These are phyloP conservation scores for Sebastes alutus DNA, from an alignment of 2,797 vertebrate genomes.

Conservation along the genomic window DNA sequence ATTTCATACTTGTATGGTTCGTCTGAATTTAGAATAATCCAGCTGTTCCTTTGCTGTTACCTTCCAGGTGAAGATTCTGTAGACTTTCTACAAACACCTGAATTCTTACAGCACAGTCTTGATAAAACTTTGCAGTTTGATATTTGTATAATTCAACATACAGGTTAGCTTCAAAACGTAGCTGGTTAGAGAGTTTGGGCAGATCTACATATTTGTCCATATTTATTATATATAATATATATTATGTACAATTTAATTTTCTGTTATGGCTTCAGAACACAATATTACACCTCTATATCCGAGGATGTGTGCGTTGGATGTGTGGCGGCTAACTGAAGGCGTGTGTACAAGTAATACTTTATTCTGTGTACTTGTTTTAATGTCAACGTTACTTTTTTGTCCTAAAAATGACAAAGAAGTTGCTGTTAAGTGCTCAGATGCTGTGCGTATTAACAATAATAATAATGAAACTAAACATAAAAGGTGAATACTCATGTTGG, in stretches of 20 bases:
- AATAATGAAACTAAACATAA: neutral
- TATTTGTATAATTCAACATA: constrained; percentile 9
- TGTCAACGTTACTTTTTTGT: neutral
- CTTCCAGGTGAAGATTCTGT: neutral
- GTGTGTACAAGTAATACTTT: neutral
- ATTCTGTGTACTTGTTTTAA: neutral
- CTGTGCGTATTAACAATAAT: neutral
- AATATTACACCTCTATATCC: neutral
- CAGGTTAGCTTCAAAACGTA: constrained; percentile 8
- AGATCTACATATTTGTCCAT: neutral
- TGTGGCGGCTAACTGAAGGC: constrained; percentile 57
- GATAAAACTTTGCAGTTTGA: constrained; percentile 12
- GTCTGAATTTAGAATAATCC: constrained; percentile 1
- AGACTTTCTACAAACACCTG: constrained; percentile 8
- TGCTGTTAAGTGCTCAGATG: constrained; percentile 25
- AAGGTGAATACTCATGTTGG: neutral
- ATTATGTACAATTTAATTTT: constrained; percentile 21
- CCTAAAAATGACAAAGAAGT: neutral
- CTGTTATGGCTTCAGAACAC: constrained; percentile 59
- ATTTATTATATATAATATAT: constrained; percentile 4
- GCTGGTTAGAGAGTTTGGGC: neutral
- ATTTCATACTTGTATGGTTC: neutral
- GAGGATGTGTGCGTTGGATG: constrained; percentile 57
- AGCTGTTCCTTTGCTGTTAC: neutral
- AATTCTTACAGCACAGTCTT: constrained; percentile 6